Conservation (phyloP, 2,888 invertebrate species). For the Peribatodes rhomboidaria region DNA sequence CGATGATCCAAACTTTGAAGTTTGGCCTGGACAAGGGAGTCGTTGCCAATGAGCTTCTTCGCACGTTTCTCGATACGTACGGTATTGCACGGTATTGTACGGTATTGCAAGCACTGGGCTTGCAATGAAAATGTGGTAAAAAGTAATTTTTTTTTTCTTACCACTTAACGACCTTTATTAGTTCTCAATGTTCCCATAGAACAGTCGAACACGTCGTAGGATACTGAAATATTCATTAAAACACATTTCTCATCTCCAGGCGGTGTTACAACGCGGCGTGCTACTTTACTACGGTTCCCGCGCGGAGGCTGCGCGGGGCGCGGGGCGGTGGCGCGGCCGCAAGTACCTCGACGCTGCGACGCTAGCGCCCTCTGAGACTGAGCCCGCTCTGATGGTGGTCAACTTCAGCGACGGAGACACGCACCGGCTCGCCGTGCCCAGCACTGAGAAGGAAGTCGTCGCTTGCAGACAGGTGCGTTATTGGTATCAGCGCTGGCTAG, state of each 20-base stretch:
- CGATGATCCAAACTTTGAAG: too few relatives aligned
- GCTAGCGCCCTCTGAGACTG: slow-evolving; percentile 72
- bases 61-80: too few relatives aligned
- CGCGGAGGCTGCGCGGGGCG: slow-evolving; percentile 87
- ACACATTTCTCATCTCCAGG: slow-evolving; percentile 61
- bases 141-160: too few relatives aligned
- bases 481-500: background rate
- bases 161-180: too few relatives aligned
- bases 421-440: slow-evolving; percentile 83
- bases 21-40: too few relatives aligned
- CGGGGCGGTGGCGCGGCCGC: slow-evolving; percentile 85
- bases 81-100: too few relatives aligned
- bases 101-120: too few relatives aligned
- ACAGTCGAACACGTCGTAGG: too few relatives aligned
- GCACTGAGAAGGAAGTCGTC: slow-evolving; percentile 58
- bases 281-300: slow-evolving; percentile 87
- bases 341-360: slow-evolving; percentile 89
- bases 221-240: too few relatives aligned
- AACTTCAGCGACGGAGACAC: slow-evolving; percentile 87
- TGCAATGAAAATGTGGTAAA: too few relatives aligned
- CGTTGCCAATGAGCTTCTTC: too few relatives aligned
- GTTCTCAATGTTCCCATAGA: too few relatives aligned
- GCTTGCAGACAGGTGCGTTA: slow-evolving; percentile 77
- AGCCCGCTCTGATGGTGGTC: slow-evolving; percentile 80
- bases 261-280: slow-evolving; percentile 89